A percentile compares a stretch with the other conserved stretches of the same genome.
These are phyloP conservation scores for Mirza zaza DNA, from an alignment of 2,113 vertebrate species.

Conservation along the genomic window DNA sequence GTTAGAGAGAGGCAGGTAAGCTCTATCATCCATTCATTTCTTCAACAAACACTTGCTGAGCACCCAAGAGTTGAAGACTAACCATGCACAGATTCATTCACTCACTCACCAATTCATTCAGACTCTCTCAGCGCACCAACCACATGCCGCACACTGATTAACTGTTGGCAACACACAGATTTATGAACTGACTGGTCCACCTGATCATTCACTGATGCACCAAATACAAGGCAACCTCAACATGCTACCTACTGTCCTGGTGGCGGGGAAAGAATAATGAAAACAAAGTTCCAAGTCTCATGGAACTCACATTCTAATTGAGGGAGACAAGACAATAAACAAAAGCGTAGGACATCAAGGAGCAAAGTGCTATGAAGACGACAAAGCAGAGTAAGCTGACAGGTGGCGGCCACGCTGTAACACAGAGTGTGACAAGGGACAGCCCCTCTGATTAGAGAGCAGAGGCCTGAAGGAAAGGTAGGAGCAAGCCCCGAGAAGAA, in stretches of 20 bases:
- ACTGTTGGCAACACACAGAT: neutral
- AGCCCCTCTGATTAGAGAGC: neutral
- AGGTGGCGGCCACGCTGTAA: accelerated
- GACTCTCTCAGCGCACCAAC: neutral
- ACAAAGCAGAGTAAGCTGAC: neutral
- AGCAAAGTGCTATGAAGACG: neutral
- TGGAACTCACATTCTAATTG: neutral
- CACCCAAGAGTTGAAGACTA: neutral
- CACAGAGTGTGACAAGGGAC: neutral
- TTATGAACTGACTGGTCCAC: neutral
- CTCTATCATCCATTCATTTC: neutral
- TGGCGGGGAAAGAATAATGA: neutral
- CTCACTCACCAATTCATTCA: neutral
- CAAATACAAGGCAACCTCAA: neutral
- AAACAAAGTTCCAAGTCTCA: neutral
- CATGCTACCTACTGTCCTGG: neutral
- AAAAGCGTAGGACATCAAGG: neutral
- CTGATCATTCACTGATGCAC: neutral
- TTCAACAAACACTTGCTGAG: neutral
- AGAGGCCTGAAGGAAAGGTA: neutral
- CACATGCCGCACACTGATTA: neutral
- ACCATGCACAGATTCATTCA: neutral
- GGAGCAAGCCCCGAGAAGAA: no score
- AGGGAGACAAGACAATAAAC: neutral
- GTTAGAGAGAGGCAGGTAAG: neutral